phyloP scores from a whole-genome alignment of 2,888 invertebrate genomes.

The Pomacea canaliculata region DNA sequence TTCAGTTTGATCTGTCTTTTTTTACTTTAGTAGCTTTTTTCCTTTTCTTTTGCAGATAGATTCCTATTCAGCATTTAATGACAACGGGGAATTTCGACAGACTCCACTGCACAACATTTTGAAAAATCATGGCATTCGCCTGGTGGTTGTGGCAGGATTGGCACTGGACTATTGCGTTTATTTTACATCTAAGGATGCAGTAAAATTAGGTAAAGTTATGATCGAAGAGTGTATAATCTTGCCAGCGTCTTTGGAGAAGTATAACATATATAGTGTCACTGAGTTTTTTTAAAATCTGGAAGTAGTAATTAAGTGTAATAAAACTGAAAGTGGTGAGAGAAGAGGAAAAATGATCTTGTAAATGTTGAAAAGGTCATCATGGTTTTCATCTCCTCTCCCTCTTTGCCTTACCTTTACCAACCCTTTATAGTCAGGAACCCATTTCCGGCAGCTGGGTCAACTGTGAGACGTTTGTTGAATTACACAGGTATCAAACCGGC shows the following conservation, averaged over 20 bases:
- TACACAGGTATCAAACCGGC: no score
- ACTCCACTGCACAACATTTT: slow-evolving; percentile 49
- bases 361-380: no score
- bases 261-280: background rate
- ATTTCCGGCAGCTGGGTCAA: no score
- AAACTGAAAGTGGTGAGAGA: no score
- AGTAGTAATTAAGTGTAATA: background rate
- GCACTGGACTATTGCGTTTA: slow-evolving; percentile 62
- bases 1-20: no score
- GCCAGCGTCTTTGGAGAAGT: background rate
- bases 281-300: no score
- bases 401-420: no score
- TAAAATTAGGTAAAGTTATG: slow-evolving; percentile 37
- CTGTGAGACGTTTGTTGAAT: no score
- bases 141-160: slow-evolving; percentile 54
- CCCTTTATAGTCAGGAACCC: no score
- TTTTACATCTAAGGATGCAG: slow-evolving; percentile 55
- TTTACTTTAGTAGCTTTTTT: no score
- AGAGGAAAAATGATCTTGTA: no score
- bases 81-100: slow-evolving; percentile 53
- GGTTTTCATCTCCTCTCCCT: no score
- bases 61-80: slow-evolving; percentile 58
- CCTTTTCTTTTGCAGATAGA: slow-evolving; percentile 41
- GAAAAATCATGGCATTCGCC: slow-evolving; percentile 35
- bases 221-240: background rate